phyloP scores from a whole-genome alignment of 2,113 vertebrate species.

The Anoura caudifer region DNA sequence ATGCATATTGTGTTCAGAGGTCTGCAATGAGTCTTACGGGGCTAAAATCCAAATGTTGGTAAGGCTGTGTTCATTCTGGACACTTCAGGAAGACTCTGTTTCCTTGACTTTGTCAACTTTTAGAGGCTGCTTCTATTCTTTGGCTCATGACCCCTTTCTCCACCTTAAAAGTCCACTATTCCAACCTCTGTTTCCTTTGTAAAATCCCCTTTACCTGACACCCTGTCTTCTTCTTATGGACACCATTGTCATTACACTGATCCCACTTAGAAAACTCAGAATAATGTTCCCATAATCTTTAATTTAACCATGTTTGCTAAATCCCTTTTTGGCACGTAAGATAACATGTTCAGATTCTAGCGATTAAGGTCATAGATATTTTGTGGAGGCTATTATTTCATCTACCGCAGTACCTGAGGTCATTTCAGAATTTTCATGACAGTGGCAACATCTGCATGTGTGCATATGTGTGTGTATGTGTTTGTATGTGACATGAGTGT shows the following conservation, averaged over 20 bases:
- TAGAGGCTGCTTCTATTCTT: neutral
- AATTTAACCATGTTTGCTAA: neutral
- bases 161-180: neutral
- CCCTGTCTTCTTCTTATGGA: neutral
- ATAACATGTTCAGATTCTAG: neutral
- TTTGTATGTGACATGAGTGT: neutral
- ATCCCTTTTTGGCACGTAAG: neutral
- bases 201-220: neutral
- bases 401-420: neutral
- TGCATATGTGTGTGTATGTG: fast-evolving
- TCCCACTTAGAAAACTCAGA: neutral
- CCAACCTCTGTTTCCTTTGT: neutral
- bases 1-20: neutral
- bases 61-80: neutral
- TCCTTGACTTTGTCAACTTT: neutral
- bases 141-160: neutral
- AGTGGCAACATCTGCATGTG: neutral
- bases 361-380: neutral
- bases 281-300: neutral
- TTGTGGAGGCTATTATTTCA: neutral
- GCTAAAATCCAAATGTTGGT: neutral
- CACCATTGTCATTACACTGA: neutral
- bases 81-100: neutral
- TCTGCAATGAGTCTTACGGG: neutral
- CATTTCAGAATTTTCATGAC: neutral